These are phyloP conservation scores for Lethenteron camtschaticum DNA, from an alignment of 2,113 vertebrate genomes.

Conservation along the genomic window DNA sequence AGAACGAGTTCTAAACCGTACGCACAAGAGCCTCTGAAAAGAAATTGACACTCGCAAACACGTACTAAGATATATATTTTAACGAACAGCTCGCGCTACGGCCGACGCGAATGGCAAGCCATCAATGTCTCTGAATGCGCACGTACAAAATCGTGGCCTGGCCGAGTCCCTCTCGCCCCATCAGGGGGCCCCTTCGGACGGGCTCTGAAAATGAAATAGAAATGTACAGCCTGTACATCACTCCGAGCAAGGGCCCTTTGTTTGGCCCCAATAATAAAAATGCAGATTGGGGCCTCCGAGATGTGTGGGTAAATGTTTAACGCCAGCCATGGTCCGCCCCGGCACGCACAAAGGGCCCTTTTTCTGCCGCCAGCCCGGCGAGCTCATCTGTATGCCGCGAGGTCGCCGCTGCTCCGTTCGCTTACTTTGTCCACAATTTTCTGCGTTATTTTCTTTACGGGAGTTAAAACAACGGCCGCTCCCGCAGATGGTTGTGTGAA, in stretches of 20 bases:
- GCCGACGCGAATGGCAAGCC: too few relatives aligned
- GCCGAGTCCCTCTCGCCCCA: too few relatives aligned
- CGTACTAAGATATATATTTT: too few relatives aligned
- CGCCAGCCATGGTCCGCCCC: neutral
- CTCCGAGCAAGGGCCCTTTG: neutral
- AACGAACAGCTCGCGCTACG: too few relatives aligned
- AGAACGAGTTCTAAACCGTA: too few relatives aligned
- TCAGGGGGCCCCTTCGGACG: too few relatives aligned
- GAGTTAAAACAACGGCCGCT: constrained; percentile 5
- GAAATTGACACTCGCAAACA: too few relatives aligned
- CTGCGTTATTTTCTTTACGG: constrained; percentile 5
- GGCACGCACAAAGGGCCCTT: constrained; percentile 3
- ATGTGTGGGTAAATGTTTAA: constrained; percentile 5
- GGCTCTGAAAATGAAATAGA: neutral
- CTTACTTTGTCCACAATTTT: constrained; percentile 6
- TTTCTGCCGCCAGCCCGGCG: neutral
- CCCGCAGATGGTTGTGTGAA: neutral
- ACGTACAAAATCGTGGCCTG: too few relatives aligned
- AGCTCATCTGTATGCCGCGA: constrained; percentile 3
- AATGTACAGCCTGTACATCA: neutral
- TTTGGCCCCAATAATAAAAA: constrained; percentile 1
- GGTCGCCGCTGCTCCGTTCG: neutral
- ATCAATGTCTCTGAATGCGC: too few relatives aligned
- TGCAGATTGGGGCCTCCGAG: constrained; percentile 5
- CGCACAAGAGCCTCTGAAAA: too few relatives aligned